Conservation (phyloP, 2,113 vertebrate genomes). For the Nipponia nippon region DNA sequence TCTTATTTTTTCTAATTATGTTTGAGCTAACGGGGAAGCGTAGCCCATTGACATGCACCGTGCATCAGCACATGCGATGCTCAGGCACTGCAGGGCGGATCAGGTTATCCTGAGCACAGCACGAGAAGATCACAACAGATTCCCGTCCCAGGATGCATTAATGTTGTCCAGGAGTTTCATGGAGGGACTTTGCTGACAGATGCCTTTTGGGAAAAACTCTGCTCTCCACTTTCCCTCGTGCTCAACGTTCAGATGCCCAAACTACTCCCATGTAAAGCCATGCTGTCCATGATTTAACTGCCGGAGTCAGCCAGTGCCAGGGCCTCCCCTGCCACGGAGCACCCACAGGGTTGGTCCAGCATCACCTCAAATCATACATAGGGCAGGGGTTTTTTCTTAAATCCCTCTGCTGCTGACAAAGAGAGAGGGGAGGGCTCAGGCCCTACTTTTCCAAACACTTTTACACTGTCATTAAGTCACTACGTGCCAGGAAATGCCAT, state of each 20-base stretch:
- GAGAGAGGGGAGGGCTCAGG: not conserved
- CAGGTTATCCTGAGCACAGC: not conserved
- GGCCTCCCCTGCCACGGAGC: not conserved
- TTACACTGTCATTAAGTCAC: not conserved
- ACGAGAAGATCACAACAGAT: not conserved
- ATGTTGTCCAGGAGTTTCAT: not conserved
- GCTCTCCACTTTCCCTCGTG: not conserved
- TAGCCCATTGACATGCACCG: not conserved
- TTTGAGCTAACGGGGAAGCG: not conserved
- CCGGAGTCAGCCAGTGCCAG: fast-evolving
- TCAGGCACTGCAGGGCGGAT: not conserved
- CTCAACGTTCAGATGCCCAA: not conserved
- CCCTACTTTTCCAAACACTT: not conserved
- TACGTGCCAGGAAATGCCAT: fast-evolving
- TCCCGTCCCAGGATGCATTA: not conserved
- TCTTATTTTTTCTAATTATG: not conserved
- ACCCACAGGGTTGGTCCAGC: not conserved
- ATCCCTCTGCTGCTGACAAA: not conserved
- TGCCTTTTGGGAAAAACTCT: not conserved
- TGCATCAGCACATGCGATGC: not conserved
- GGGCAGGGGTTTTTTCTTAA: not conserved
- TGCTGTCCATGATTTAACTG: not conserved
- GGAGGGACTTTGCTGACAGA: not conserved
- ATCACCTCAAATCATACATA: not conserved
- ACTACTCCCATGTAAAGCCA: not conserved